Percentiles rank a stretch among this genome's conserved stretches.
These are phyloP conservation scores for Acleris laterana DNA, from an alignment of 2,888 invertebrate genomes.

Conservation along the genomic window DNA sequence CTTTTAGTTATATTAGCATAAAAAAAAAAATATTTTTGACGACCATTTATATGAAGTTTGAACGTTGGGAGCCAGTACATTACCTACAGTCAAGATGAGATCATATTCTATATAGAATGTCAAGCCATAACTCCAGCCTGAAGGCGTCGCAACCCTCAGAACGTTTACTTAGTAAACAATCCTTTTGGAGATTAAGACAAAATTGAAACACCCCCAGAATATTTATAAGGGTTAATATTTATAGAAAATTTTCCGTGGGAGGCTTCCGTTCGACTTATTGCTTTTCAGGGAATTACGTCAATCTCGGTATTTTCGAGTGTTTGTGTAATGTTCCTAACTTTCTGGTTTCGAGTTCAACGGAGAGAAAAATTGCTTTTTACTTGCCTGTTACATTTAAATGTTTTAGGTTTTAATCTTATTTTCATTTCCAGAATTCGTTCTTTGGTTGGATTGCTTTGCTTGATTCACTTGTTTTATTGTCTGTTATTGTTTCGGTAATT, in stretches of 20 bases:
- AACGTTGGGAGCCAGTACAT: too few relatives aligned
- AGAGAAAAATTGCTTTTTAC: conserved; percentile 36
- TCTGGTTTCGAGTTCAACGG: conserved; percentile 35
- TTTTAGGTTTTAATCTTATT: conserved; percentile 32
- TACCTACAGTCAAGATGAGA: too few relatives aligned
- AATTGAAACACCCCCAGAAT: conserved; percentile 38
- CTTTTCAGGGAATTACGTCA: conserved; percentile 35
- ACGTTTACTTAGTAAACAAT: conserved; percentile 34
- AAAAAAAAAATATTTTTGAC: too few relatives aligned
- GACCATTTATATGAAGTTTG: too few relatives aligned
- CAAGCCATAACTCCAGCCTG: conserved; percentile 14
- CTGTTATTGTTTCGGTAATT: too few relatives aligned
- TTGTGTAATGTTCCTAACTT: conserved; percentile 33
- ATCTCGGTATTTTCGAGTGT: conserved; percentile 31
- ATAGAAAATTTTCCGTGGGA: conserved; percentile 34
- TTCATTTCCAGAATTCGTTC: neutral
- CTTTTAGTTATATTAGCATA: too few relatives aligned
- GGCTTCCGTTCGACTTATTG: conserved; percentile 37
- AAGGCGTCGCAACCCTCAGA: conserved; percentile 26
- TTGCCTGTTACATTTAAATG: conserved; percentile 30
- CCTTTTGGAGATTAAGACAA: conserved; percentile 38
- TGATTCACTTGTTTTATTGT: too few relatives aligned
- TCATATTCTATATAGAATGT: neutral
- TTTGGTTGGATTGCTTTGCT: too few relatives aligned
- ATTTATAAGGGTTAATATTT: conserved; percentile 39